A percentile compares a stretch with the other conserved stretches of the same genome.
phyloP scores from a whole-genome alignment of 2,888 invertebrate species.

The Punctoribates punctum region DNA sequence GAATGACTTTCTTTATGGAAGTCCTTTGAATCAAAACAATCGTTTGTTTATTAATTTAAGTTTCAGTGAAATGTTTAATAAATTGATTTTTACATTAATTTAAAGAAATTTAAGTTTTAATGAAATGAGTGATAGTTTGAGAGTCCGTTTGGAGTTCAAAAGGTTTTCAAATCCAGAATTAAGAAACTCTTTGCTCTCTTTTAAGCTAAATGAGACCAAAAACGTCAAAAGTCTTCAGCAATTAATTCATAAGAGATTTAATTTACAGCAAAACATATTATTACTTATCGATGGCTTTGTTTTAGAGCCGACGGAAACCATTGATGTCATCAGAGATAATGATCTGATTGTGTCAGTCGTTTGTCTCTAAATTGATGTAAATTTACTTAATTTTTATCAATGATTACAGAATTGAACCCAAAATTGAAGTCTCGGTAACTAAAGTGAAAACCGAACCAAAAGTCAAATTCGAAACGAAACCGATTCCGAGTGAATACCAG shows the following conservation, averaged over 20 bases:
- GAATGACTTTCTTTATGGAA: no score
- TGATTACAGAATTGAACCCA: not conserved
- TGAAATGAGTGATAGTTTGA: slow-evolving; percentile 19
- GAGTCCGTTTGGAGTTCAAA: slow-evolving; percentile 10
- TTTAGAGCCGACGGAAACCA: not conserved
- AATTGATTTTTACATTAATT: no score
- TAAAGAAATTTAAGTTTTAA: no score
- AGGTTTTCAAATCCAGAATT: not conserved
- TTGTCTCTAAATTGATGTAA: not conserved
- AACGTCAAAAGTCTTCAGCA: slow-evolving; percentile 3
- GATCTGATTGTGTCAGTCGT: slow-evolving; percentile 27
- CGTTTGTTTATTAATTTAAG: no score
- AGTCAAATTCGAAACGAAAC: not conserved
- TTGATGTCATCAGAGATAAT: slow-evolving; percentile 21
- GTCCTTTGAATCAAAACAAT: no score
- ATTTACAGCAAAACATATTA: not conserved
- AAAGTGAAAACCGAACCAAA: not conserved
- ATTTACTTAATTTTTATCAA: not conserved
- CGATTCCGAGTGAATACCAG: no score
- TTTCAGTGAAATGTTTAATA: no score
- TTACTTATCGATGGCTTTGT: slow-evolving; percentile 20
- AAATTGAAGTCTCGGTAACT: not conserved
- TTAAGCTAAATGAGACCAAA: slow-evolving; percentile 8
- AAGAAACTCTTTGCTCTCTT: not conserved
- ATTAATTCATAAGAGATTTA: not conserved